These are phyloP conservation scores for Asteroscopus sphinx DNA, from an alignment of 2,888 invertebrate species.

Conservation along the genomic window DNA sequence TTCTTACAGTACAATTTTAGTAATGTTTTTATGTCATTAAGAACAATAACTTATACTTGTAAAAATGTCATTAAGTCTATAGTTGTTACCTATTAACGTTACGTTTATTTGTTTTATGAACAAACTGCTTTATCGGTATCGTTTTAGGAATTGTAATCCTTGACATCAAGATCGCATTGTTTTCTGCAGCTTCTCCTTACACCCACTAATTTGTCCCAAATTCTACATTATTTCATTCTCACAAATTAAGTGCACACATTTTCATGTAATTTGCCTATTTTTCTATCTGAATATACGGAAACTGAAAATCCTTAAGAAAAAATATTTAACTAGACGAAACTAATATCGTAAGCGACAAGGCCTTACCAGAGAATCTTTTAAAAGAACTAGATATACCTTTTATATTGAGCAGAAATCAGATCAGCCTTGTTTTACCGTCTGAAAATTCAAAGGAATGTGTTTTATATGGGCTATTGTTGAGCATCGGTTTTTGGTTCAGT, in stretches of 20 bases:
- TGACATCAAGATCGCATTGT: neutral
- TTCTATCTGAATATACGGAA: no score
- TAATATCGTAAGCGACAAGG: no score
- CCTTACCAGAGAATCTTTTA: no score
- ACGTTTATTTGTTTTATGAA: neutral
- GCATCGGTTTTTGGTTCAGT: conserved; percentile 39
- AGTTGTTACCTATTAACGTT: neutral
- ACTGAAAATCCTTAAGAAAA: no score
- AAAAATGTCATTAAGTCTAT: neutral
- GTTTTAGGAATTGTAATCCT: no score
- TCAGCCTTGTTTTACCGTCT: conserved; percentile 20
- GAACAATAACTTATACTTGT: neutral
- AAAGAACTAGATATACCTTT: no score
- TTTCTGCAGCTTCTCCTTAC: neutral
- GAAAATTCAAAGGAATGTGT: conserved; percentile 21
- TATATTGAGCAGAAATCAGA: conserved; percentile 8
- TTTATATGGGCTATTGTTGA: conserved; percentile 37
- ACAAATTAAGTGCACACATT: no score
- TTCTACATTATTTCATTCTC: no score
- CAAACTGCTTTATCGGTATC: neutral
- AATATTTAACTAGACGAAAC: neutral
- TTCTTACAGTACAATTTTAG: no score
- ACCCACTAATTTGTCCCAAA: neutral
- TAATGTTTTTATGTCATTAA: neutral
- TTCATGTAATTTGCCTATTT: no score